Conservation (phyloP, 2,888 invertebrate species). For the Plebejus anna region DNA sequence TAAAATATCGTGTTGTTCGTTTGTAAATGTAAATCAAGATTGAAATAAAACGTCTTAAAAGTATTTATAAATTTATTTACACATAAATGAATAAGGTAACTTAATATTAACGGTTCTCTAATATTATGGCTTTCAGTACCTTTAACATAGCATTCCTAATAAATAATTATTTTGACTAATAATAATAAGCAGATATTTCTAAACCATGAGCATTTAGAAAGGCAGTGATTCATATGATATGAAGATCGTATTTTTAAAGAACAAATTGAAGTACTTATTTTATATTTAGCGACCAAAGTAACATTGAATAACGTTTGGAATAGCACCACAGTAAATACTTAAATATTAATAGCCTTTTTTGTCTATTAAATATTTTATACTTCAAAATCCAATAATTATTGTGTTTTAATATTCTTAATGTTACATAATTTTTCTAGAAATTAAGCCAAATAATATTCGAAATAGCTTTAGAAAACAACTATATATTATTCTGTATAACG, state of each 20-base stretch:
- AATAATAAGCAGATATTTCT: slow-evolving; percentile 15
- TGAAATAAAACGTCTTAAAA: slow-evolving; percentile 21
- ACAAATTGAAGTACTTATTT: neutral
- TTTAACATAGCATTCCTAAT: slow-evolving; percentile 39
- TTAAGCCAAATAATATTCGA: neutral
- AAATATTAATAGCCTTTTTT: neutral
- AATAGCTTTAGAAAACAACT: neutral
- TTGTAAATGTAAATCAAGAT: slow-evolving; percentile 13
- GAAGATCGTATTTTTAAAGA: slow-evolving; percentile 29
- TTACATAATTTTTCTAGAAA: neutral
- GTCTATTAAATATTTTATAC: neutral
- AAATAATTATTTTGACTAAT: slow-evolving; percentile 29
- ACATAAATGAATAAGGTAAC: slow-evolving; percentile 61
- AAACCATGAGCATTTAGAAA: slow-evolving; percentile 30
- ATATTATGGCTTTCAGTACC: slow-evolving; percentile 62
- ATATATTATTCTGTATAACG: no score
- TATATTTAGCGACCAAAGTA: neutral
- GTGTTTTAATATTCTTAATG: neutral
- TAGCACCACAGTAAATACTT: neutral
- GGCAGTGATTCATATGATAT: slow-evolving; percentile 27
- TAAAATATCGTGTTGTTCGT: neutral
- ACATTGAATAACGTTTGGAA: neutral
- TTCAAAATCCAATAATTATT: neutral
- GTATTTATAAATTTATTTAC: slow-evolving; percentile 37
- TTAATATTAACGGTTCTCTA: slow-evolving; percentile 59